A percentile compares a stretch with the other conserved stretches of the same genome.
Evolutionary conservation across 2,113 vertebrate species (phyloP).

Genomic region (Tachycineta bicolor): DNA sequence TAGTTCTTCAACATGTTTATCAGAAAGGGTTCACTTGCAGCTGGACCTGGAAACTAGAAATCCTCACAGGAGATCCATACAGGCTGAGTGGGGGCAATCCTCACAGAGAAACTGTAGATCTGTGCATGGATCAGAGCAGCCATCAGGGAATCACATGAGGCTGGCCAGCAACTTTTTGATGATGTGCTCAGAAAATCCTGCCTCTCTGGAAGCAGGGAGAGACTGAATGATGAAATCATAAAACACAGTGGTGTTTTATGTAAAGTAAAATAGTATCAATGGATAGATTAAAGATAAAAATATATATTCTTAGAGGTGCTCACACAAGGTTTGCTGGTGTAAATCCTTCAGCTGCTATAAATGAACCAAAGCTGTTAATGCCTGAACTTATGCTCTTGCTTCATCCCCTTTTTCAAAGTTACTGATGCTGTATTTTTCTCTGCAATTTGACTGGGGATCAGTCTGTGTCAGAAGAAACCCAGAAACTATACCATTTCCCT

Average conservation of each 20-base stretch:
- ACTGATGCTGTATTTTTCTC: neutral
- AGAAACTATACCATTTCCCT: neutral
- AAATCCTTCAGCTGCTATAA: slow-evolving; percentile 42
- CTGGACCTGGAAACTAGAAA: neutral
- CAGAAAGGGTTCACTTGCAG: neutral
- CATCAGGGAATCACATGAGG: neutral
- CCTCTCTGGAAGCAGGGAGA: neutral
- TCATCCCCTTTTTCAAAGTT: neutral
- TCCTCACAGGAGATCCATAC: neutral
- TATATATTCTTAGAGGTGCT: neutral
- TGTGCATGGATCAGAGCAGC: neutral
- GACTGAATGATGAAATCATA: neutral
- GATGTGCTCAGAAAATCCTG: neutral
- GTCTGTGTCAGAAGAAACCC: neutral
- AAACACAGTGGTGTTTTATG: neutral
- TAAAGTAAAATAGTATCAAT: neutral
- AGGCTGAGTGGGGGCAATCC: neutral
- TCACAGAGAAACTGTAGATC: neutral
- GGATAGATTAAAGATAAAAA: slow-evolving; percentile 28
- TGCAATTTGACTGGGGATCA: neutral
- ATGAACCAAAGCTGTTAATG: slow-evolving; percentile 26
- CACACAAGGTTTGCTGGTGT: neutral
- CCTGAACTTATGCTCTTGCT: slow-evolving; percentile 13
- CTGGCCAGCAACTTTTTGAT: neutral
- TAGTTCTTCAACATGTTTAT: neutral